These are phyloP conservation scores for Heliangelus exortis DNA, from an alignment of 2,797 vertebrate species.

Conservation along the genomic window DNA sequence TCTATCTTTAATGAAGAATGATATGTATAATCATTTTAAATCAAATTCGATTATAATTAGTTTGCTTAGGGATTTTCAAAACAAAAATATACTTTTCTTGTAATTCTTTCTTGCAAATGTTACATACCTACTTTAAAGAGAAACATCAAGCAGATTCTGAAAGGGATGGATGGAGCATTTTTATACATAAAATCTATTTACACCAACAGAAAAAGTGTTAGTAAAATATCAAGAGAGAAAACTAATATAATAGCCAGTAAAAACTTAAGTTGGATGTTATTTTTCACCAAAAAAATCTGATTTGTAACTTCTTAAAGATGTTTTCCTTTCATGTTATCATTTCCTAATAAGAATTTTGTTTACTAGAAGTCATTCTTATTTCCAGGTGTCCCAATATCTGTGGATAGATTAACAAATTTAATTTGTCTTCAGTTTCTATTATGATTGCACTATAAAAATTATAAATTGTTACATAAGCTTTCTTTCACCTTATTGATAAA, in stretches of 20 bases:
- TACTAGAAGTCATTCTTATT: background rate
- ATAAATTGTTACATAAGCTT: background rate
- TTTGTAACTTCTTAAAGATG: background rate
- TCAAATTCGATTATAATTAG: background rate
- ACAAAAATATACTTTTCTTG: background rate
- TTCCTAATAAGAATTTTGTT: background rate
- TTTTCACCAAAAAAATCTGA: background rate
- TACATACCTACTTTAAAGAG: background rate
- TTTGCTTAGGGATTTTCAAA: background rate
- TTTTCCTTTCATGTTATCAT: background rate
- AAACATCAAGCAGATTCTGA: background rate
- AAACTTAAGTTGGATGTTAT: background rate
- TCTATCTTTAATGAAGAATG: slow-evolving; percentile 11
- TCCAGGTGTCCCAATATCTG: background rate
- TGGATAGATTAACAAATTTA: background rate
- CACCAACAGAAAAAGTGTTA: background rate
- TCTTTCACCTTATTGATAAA: background rate
- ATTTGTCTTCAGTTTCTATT: background rate
- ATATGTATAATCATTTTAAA: background rate
- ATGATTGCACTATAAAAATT: background rate
- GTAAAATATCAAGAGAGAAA: background rate
- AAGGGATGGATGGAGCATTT: background rate
- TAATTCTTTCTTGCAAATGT: background rate
- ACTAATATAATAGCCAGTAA: background rate
- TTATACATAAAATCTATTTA: background rate